phyloP scores from a whole-genome alignment of 2,797 vertebrate genomes.

The Orestias chungarensis region DNA sequence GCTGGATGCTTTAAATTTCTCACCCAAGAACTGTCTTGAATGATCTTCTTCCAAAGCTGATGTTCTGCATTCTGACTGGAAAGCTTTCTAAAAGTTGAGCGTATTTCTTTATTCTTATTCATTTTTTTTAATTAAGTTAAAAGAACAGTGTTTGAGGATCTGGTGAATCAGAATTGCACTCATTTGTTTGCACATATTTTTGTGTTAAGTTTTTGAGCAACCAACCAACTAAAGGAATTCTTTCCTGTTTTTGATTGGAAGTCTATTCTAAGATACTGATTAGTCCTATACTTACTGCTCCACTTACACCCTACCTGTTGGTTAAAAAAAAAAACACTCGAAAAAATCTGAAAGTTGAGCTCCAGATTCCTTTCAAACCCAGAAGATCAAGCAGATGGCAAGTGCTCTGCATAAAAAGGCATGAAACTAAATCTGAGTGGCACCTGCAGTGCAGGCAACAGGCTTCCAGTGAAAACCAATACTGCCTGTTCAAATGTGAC shows the following conservation, averaged over 20 bases:
- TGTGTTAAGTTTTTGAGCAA: conserved; percentile 28
- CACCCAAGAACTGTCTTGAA: conserved; percentile 56
- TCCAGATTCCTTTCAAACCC: conserved; percentile 40
- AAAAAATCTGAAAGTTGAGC: conserved; percentile 54
- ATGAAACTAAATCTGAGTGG: conserved; percentile 69
- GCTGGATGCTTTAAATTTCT: conserved; percentile 68
- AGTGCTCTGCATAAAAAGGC: conserved; percentile 64
- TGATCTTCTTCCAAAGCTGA: conserved; percentile 59
- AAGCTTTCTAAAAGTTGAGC: conserved; percentile 32
- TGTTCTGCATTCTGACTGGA: conserved; percentile 49
- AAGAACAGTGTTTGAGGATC: conserved; percentile 21
- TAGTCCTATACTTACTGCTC: background rate
- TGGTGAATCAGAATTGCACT: conserved; percentile 20
- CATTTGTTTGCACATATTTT: conserved; percentile 30
- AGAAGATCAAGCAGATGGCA: conserved; percentile 72
- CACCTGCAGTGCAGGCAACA: conserved; percentile 64
- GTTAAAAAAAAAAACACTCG: conserved; percentile 21
- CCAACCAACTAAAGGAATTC: background rate
- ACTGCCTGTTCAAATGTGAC: conserved; percentile 57
- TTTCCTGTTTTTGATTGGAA: conserved; percentile 3
- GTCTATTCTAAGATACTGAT: background rate
- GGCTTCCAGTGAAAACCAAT: conserved; percentile 63
- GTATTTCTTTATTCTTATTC: conserved; percentile 17
- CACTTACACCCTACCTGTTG: conserved; percentile 9
- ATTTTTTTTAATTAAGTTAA: conserved; percentile 34